Evolutionary conservation across 1,140 invertebrate genomes (phyloP).

Genomic region (Paracyclopina nana): DNA sequence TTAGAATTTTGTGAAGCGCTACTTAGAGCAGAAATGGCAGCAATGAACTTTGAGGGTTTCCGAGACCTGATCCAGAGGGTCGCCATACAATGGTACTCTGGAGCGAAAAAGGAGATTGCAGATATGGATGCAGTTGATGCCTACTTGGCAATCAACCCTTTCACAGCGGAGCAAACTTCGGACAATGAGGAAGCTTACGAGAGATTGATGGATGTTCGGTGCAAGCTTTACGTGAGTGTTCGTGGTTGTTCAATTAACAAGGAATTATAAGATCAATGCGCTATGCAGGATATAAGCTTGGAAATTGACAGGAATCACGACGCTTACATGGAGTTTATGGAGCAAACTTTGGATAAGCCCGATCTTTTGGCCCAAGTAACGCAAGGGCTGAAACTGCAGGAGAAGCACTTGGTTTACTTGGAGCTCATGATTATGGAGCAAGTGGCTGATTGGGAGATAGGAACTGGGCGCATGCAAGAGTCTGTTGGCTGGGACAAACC

Average conservation of each 20-base stretch:
- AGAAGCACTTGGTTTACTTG: slow-evolving; percentile 13
- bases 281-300: slow-evolving; percentile 8
- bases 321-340: slow-evolving; percentile 16
- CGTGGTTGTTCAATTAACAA: background rate
- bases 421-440: slow-evolving; percentile 17
- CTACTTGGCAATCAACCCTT: slow-evolving; percentile 4
- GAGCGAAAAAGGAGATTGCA: slow-evolving; percentile 8
- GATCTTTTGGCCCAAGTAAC: slow-evolving; percentile 4
- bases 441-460: slow-evolving; percentile 15
- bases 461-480: slow-evolving; percentile 8
- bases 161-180: slow-evolving; percentile 5
- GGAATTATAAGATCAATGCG: background rate
- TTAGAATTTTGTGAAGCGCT: too few species aligned
- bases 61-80: slow-evolving; percentile 9
- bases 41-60: slow-evolving; percentile 16
- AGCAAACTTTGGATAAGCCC: slow-evolving; percentile 11
- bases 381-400: background rate
- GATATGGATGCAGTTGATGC: slow-evolving; percentile 1
- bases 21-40: too few species aligned
- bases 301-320: slow-evolving; percentile 14
- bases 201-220: slow-evolving; percentile 11
- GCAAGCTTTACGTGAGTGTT: slow-evolving; percentile 2
- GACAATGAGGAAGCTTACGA: slow-evolving; percentile 14
- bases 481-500: too few species aligned
- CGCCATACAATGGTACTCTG: background rate